Conservation (phyloP, 2,113 vertebrate species). For the Platichthys stellatus region DNA sequence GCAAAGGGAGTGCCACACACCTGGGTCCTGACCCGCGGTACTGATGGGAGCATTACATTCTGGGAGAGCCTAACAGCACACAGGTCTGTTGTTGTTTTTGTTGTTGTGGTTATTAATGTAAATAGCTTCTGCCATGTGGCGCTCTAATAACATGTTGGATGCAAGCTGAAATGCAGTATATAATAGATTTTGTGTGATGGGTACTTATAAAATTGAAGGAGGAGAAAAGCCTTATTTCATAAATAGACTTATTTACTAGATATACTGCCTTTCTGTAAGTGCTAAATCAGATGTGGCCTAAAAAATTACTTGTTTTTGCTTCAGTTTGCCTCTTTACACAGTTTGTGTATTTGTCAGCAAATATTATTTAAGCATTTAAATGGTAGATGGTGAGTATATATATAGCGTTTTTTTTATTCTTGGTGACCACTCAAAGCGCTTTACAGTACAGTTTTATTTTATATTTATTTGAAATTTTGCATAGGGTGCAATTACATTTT, state of each 20-base stretch:
- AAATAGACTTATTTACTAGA: no score
- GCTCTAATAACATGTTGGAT: neutral
- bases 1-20: constrained; percentile 88
- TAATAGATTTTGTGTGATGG: no score
- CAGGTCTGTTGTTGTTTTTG: constrained; percentile 78
- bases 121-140: no score
- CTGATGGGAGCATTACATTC: constrained; percentile 91
- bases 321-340: neutral
- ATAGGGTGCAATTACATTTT: neutral
- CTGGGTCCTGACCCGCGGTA: constrained; percentile 94
- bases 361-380: no score
- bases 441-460: no score
- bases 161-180: neutral
- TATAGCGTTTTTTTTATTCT: no score
- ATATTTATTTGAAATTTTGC: neutral
- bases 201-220: no score
- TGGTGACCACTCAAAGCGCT: no score
- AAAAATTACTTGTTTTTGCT: neutral
- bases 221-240: no score
- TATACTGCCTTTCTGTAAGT: neutral
- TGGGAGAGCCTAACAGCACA: constrained; percentile 97
- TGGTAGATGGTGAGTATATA: no score
- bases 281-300: neutral
- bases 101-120: no score
- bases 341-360: constrained; percentile 15